A percentile compares a stretch with the other conserved stretches of the same genome.
phyloP scores from a whole-genome alignment of 2,797 vertebrate species.

The Sciurus vulgaris region DNA sequence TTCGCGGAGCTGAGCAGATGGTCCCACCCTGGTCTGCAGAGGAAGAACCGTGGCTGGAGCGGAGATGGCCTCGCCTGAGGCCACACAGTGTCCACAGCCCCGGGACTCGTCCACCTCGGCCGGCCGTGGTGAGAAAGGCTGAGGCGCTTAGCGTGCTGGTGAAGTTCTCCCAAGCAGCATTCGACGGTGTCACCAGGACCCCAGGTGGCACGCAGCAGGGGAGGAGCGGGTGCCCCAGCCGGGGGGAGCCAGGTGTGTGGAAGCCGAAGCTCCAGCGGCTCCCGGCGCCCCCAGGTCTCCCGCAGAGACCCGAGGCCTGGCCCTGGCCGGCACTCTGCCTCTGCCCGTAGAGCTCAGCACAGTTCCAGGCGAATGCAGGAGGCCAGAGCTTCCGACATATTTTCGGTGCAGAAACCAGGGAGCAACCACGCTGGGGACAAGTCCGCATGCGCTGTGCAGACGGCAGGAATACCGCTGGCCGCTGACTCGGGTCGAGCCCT shows the following conservation, averaged over 20 bases:
- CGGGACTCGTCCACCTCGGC: too few species aligned
- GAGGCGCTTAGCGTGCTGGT: too few species aligned
- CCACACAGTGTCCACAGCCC: not conserved
- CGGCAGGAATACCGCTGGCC: not conserved
- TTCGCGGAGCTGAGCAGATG: not conserved
- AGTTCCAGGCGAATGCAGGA: not conserved
- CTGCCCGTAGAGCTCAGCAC: too few species aligned
- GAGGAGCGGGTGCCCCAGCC: not conserved
- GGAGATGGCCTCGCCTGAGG: not conserved
- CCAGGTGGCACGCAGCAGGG: not conserved
- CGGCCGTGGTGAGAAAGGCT: too few species aligned
- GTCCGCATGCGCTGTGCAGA: not conserved
- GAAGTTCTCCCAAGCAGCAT: too few species aligned
- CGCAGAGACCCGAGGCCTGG: not conserved
- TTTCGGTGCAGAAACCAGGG: not conserved
- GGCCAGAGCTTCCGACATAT: not conserved
- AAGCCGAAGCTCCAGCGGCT: not conserved
- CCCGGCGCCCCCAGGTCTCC: not conserved
- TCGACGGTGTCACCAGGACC: not conserved
- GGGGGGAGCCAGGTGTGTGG: not conserved
- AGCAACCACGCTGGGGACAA: not conserved
- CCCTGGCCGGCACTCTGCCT: not conserved
- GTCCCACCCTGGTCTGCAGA: not conserved
- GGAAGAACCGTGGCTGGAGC: not conserved
- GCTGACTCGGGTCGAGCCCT: not conserved